phyloP scores from a whole-genome alignment of 2,113 vertebrate species.

The Cariama cristata region DNA sequence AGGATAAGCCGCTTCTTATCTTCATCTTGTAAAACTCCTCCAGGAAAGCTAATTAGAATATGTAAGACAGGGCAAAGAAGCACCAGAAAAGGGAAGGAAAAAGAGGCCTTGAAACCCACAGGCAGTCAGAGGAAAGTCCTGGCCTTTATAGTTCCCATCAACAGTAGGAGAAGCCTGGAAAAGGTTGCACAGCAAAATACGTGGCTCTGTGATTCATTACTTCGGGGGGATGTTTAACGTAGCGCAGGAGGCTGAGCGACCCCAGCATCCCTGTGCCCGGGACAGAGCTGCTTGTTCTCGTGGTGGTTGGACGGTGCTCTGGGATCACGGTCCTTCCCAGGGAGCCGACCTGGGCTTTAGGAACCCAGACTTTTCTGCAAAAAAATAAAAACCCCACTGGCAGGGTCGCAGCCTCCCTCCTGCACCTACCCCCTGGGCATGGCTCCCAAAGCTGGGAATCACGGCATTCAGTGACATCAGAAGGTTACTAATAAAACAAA shows the following conservation, averaged over 20 bases:
- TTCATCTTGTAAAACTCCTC: slow-evolving; percentile 51
- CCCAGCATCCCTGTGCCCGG: neutral
- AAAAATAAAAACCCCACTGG: neutral
- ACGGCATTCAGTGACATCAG: neutral
- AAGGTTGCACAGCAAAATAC: neutral
- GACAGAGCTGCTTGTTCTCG: fast-evolving
- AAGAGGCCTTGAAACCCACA: neutral
- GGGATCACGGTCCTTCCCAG: neutral
- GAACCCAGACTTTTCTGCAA: neutral
- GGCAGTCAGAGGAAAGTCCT: neutral
- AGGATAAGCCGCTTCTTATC: slow-evolving; percentile 27
- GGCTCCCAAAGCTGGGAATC: neutral
- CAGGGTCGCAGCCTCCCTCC: neutral
- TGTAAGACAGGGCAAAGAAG: slow-evolving; percentile 1
- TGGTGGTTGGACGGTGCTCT: fast-evolving
- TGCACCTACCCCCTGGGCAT: fast-evolving
- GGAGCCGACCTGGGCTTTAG: neutral
- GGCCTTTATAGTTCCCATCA: neutral
- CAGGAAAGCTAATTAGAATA: slow-evolving; percentile 47
- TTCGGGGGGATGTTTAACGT: neutral
- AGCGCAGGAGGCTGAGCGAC: neutral
- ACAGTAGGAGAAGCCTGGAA: slow-evolving; percentile 9
- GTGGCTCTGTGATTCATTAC: slow-evolving; percentile 13
- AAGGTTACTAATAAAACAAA: neutral
- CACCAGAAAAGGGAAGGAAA: slow-evolving; percentile 11